Evolutionary conservation across 2,888 invertebrate species (phyloP).

Genomic region (Nemapogon koenigi): DNA sequence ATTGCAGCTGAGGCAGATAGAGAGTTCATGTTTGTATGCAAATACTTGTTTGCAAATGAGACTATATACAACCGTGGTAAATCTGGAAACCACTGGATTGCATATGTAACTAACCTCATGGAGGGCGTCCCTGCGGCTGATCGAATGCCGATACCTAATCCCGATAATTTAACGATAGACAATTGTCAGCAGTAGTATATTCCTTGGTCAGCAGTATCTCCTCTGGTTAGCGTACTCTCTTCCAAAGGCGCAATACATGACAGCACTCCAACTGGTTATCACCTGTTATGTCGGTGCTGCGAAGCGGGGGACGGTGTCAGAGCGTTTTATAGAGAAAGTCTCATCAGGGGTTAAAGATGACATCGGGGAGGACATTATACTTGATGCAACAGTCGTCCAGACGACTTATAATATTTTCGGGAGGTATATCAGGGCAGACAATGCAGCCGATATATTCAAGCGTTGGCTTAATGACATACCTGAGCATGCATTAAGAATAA

Average conservation of each 20-base stretch:
- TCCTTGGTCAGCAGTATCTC: too few relatives aligned
- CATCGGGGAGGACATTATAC: not conserved
- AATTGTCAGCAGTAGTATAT: too few relatives aligned
- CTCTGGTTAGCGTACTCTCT: not conserved
- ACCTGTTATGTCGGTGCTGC: not conserved
- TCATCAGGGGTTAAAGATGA: not conserved
- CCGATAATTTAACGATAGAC: too few relatives aligned
- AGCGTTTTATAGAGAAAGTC: not conserved
- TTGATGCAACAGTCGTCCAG: not conserved
- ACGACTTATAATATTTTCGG: not conserved
- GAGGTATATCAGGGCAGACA: not conserved
- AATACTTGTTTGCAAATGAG: too few relatives aligned
- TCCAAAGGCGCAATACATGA: not conserved
- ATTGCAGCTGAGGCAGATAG: too few relatives aligned
- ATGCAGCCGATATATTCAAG: not conserved
- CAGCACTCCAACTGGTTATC: not conserved
- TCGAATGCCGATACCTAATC: too few relatives aligned
- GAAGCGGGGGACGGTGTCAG: not conserved
- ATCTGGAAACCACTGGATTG: too few relatives aligned
- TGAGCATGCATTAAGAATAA: not conserved
- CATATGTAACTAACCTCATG: too few relatives aligned
- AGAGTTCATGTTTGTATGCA: too few relatives aligned
- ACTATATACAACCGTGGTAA: too few relatives aligned
- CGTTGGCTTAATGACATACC: not conserved
- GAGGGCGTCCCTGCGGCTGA: too few relatives aligned